Conservation (phyloP, 1,140 invertebrate genomes). For the Drosophila leontia region DNA sequence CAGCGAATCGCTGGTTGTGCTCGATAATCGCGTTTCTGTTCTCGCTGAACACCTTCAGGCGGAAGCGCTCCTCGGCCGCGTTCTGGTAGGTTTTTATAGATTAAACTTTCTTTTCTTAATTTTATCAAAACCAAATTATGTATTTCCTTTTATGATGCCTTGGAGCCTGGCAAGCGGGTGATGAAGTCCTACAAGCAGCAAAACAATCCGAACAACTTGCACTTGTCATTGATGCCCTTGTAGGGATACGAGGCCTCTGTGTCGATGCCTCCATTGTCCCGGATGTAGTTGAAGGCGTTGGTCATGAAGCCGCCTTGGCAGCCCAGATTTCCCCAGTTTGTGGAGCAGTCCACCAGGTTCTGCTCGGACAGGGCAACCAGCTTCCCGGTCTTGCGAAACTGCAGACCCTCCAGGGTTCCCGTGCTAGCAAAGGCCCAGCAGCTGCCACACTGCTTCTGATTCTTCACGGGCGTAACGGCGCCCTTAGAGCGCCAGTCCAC, state of each 20-base stretch:
- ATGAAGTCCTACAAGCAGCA: too few species aligned
- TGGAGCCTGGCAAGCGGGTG: too few species aligned
- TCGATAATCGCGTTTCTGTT: not conserved
- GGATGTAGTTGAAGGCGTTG: not conserved
- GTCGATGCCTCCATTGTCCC: conserved; percentile 2
- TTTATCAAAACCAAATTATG: too few species aligned
- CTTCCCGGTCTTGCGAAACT: conserved; percentile 7
- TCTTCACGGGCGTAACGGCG: conserved; percentile 10
- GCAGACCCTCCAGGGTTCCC: conserved; percentile 7
- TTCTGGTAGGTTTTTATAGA: not conserved
- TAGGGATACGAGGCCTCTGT: conserved; percentile 7
- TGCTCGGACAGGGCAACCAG: conserved; percentile 7
- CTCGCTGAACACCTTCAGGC: not conserved
- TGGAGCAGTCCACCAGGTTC: conserved; percentile 17
- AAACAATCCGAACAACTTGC: too few species aligned
- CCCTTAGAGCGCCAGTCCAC: conserved; percentile 2
- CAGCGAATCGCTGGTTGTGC: conserved; percentile 1
- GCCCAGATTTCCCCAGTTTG: not conserved
- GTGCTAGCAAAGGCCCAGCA: conserved; percentile 18
- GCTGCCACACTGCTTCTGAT: not conserved
- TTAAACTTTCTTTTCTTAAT: too few species aligned
- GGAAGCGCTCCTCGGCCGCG: not conserved
- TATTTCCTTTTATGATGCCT: too few species aligned
- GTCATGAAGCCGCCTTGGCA: conserved; percentile 3
- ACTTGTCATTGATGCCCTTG: not conserved